A percentile compares a stretch with the other conserved stretches of the same genome.
phyloP scores from a whole-genome alignment of 2,888 invertebrate species.

The Glaucopsyche alexis region DNA sequence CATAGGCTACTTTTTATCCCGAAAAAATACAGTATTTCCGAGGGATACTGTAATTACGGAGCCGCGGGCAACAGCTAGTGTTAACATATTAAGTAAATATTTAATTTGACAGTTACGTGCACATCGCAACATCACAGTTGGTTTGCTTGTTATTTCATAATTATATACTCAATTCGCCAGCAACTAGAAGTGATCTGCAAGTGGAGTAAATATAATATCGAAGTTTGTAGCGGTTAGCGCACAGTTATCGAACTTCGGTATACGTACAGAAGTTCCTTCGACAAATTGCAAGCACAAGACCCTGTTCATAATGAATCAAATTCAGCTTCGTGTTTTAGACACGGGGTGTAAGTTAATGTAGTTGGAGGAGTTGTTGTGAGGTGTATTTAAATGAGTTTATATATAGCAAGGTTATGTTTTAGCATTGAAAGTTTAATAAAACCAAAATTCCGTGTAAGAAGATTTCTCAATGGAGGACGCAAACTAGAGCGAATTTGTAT shows the following conservation, averaged over 20 bases:
- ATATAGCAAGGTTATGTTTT: background rate
- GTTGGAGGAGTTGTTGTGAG: background rate
- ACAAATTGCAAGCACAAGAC: constrained; percentile 17
- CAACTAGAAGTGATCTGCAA: constrained; percentile 1
- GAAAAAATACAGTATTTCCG: too few species aligned
- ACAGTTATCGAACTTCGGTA: constrained; percentile 33
- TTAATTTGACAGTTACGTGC: background rate
- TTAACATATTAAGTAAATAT: background rate
- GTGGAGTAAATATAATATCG: constrained; percentile 33
- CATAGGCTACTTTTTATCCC: too few species aligned
- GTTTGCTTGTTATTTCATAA: background rate
- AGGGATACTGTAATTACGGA: too few species aligned
- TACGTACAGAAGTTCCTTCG: constrained; percentile 15
- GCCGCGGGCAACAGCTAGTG: too few species aligned
- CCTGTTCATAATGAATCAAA: constrained; percentile 17
- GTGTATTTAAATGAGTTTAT: background rate
- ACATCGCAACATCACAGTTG: background rate
- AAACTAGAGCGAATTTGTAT: too few species aligned
- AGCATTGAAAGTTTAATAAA: background rate
- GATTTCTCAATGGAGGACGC: too few species aligned
- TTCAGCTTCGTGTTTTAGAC: constrained; percentile 9
- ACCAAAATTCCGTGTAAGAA: too few species aligned
- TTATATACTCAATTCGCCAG: background rate
- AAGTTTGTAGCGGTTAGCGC: constrained; percentile 30
- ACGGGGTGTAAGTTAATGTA: background rate